Conservation (phyloP, 2,888 invertebrate genomes). For the Scaptomyza cyrtandrae region DNA sequence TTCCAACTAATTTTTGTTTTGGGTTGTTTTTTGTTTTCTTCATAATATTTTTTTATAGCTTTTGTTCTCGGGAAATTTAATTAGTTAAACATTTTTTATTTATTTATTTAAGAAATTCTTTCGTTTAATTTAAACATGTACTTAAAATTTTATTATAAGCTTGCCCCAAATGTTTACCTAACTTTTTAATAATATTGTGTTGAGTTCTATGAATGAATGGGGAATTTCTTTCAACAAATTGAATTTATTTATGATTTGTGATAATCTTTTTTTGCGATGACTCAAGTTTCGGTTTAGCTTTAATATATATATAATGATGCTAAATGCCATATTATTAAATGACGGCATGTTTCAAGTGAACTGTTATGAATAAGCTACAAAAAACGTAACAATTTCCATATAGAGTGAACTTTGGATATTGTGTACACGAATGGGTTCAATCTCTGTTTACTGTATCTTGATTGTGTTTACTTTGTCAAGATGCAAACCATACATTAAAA, state of each 20-base stretch:
- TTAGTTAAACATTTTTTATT: slow-evolving; percentile 9
- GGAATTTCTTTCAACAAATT: neutral
- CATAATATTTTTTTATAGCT: neutral
- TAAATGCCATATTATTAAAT: neutral
- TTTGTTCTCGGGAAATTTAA: slow-evolving; percentile 22
- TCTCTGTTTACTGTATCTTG: no score
- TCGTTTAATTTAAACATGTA: no score
- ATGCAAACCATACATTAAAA: no score
- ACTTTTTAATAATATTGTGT: neutral
- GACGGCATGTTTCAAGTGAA: neutral
- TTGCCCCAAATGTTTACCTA: neutral
- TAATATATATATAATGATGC: neutral
- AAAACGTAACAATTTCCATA: neutral
- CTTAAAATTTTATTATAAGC: neutral
- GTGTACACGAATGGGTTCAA: no score
- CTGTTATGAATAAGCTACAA: neutral
- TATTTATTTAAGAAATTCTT: neutral
- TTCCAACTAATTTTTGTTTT: slow-evolving; percentile 18
- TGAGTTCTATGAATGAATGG: neutral
- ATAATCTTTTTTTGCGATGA: neutral
- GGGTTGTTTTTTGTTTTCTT: neutral
- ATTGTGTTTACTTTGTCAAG: no score
- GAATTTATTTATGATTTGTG: neutral
- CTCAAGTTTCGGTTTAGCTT: neutral
- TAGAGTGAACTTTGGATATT: no score